Evolutionary conservation across 2,888 invertebrate genomes (phyloP).

Genomic region (Agrochola lychnidis): DNA sequence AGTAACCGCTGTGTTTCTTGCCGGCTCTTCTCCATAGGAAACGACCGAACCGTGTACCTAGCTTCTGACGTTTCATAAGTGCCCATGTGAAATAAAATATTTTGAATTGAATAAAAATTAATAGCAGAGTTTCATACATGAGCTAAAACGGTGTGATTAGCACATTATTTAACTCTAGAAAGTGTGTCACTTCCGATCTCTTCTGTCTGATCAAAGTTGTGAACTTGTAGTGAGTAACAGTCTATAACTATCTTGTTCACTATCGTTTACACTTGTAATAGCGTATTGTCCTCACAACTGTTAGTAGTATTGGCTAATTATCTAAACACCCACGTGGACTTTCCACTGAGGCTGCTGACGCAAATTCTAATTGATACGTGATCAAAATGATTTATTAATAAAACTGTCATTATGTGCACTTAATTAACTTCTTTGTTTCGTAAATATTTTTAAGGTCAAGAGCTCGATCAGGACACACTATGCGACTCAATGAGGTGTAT

Average conservation of each 20-base stretch:
- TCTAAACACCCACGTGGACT: slow-evolving; percentile 8
- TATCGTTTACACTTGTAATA: not conserved
- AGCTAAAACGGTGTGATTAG: slow-evolving; percentile 5
- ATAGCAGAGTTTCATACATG: no score
- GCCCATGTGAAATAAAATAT: no score
- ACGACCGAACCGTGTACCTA: no score
- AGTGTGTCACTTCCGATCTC: slow-evolving; percentile 9
- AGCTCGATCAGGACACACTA: slow-evolving; percentile 40
- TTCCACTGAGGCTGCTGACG: slow-evolving; percentile 1
- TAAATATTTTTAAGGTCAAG: slow-evolving; percentile 64
- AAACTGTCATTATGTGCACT: slow-evolving; percentile 9
- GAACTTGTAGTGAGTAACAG: not conserved
- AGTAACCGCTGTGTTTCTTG: no score
- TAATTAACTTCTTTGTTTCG: slow-evolving; percentile 53
- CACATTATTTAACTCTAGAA: slow-evolving; percentile 1
- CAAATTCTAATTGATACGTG: slow-evolving; percentile 24
- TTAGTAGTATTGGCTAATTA: not conserved
- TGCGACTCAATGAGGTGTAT: slow-evolving; percentile 48
- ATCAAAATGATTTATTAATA: slow-evolving; percentile 22
- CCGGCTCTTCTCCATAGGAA: no score
- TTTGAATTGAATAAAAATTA: not conserved
- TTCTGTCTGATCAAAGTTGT: no score
- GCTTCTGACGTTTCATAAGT: no score
- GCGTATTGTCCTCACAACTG: not conserved
- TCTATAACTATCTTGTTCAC: not conserved